Base-by-base conservation (phyloP, 2,797 vertebrate genomes). In the Intellagama lesueurii region DNA sequence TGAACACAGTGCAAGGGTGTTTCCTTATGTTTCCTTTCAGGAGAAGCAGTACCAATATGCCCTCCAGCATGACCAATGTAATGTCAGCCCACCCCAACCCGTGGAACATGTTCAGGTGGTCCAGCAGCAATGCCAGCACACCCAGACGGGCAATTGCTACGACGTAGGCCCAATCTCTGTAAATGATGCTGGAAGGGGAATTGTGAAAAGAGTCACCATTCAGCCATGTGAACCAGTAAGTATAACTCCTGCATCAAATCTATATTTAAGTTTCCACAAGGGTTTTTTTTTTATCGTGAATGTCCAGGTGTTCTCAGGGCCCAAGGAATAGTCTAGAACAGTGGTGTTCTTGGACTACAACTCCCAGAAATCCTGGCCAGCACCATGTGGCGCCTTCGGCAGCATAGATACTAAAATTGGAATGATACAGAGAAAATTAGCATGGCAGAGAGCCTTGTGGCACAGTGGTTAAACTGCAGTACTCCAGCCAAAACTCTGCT, bases 201-300 rank as follows among this genome's bases (percentile, higher is more conserved):
- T 85, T 0, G 75, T 89, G 69, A 91, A 92, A 84, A 92, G 90
- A 32, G 88, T 92, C 1, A 93, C 93, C 8, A 90, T 91, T 30
- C 94, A 95, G 7, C 85, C 91, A n/a, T 91, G 90, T 12, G 94
- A 97, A 12, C 94, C 90, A 90, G 97, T 97, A 93, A 94, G 93
- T 75, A 17, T 0, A 0, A 0, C 11, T 19, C 28, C 5, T 4
- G 3, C 44, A 68, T 69, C 0, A 5, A 32, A 4, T 14, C 22
- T 17, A n/a, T 22, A 56, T 44, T 24, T 49, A 30, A 12, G 19
- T 26, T 81, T 44, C 30, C 22, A 1, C 9, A 75, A 49, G 11
- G n/a, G 12, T 72, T 44, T 70, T 75, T 6, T 75, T 32, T 5
- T 16, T 69, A 1, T 83, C 28, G 0, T 22, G 30, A 24, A 26